phyloP scores from a whole-genome alignment of 2,888 invertebrate species.

The Cryptops parisi region DNA sequence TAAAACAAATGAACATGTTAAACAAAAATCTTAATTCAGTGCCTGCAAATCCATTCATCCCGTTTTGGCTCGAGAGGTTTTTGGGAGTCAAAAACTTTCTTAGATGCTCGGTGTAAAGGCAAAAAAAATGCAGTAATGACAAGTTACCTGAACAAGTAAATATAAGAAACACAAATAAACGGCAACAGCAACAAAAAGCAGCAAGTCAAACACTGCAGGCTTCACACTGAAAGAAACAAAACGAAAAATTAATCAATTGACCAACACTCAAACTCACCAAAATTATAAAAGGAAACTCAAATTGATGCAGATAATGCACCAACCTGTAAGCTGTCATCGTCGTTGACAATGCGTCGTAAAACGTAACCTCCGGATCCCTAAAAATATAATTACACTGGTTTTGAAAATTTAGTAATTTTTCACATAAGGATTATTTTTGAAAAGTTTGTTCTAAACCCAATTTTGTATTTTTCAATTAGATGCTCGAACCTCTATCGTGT shows the following conservation, averaged over 20 bases:
- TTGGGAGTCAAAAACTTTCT: too few species aligned
- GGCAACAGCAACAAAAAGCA: slow-evolving; percentile 71
- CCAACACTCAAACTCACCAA: neutral
- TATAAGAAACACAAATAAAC: slow-evolving; percentile 75
- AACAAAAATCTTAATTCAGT: too few species aligned
- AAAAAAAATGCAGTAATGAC: too few species aligned
- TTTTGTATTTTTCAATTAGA: too few species aligned
- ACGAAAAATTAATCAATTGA: neutral
- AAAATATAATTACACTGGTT: slow-evolving; percentile 19
- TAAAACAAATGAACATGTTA: too few species aligned
- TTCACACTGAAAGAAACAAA: slow-evolving; percentile 67
- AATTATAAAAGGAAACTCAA: slow-evolving; percentile 7
- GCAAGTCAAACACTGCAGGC: slow-evolving; percentile 93
- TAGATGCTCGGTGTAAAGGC: too few species aligned
- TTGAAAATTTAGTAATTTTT: neutral
- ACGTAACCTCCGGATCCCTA: slow-evolving; percentile 83
- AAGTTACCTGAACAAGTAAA: slow-evolving; percentile 44
- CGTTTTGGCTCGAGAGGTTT: too few species aligned
- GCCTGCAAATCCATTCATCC: too few species aligned
- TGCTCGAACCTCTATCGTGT: too few species aligned
- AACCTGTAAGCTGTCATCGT: slow-evolving; percentile 74
- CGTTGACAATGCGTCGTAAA: slow-evolving; percentile 69
- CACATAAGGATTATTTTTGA: too few species aligned
- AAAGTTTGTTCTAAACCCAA: too few species aligned
- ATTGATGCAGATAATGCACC: slow-evolving; percentile 50